Evolutionary conservation across 1,140 invertebrate species (phyloP).

Genomic region (Bombyx mandarina): DNA sequence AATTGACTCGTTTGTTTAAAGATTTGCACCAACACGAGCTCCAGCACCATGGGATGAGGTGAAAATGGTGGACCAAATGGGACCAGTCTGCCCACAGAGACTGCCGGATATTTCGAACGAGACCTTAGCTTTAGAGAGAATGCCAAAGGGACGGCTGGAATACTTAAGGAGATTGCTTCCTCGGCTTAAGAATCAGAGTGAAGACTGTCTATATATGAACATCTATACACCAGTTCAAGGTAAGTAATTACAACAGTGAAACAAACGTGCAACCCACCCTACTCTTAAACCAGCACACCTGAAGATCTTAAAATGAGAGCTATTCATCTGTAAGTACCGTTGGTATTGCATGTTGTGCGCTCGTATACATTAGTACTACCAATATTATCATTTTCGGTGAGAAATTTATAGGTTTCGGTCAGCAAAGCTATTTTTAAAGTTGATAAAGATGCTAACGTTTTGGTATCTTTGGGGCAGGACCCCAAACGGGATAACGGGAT

Average conservation of each 20-base stretch:
- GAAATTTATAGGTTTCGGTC: too few relatives aligned
- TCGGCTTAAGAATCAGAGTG: slow-evolving; percentile 90
- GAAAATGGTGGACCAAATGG: slow-evolving; percentile 82
- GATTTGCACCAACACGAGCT: slow-evolving; percentile 92
- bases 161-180: slow-evolving; percentile 87
- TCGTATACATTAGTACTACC: too few relatives aligned
- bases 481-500: too few relatives aligned
- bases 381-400: too few relatives aligned
- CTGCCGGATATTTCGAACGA: slow-evolving; percentile 88
- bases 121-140: slow-evolving; percentile 83
- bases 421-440: too few relatives aligned
- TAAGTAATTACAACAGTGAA: slow-evolving; percentile 63
- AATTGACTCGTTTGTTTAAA: slow-evolving; percentile 28
- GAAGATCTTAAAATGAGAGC: too few relatives aligned
- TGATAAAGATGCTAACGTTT: too few relatives aligned
- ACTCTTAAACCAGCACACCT: too few relatives aligned
- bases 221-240: slow-evolving; percentile 94
- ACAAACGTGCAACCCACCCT: too few relatives aligned
- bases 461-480: too few relatives aligned
- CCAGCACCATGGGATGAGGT: slow-evolving; percentile 92
- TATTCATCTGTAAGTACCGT: too few relatives aligned
- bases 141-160: slow-evolving; percentile 91
- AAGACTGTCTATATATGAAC: slow-evolving; percentile 97
- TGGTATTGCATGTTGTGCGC: too few relatives aligned
- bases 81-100: slow-evolving; percentile 92